Base-by-base conservation (phyloP, 2,888 invertebrate species). In the Vesta saturnalis region DNA sequence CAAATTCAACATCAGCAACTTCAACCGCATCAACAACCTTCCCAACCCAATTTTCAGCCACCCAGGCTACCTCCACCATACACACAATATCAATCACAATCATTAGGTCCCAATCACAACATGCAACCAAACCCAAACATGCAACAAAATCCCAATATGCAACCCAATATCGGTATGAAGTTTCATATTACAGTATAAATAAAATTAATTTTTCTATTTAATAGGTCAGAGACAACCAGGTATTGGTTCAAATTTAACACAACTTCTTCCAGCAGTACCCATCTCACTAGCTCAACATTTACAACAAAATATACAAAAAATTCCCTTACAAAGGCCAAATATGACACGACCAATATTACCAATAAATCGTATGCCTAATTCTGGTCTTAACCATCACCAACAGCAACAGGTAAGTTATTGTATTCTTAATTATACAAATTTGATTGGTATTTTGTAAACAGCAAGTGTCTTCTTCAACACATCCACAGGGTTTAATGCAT, bases 381-480 rank as follows among this genome's bases (percentile, higher is more conserved):
- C 71, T 5, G 71, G 68, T 4, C 39, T 72, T 18, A 72, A 71
- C 16, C 72, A 69, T 60, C 73, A 73, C 52, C 74, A 74, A 19
- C 67, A 67, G 55, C 63, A 64, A 64, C 59, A 61, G 30, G 21
- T 54, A 15, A 35, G 15, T 58, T n/a, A n/a, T n/a, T n/a, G n/a
- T n/a, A n/a, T n/a, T 21, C 19, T 12, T 19, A 10, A 6, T 2
- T 3, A 6, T 22, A 55, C 6, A 22, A 3, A 22, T 22, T 22
- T 46, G 4, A 21, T 55, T 1, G n/a, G 8, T 19, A 10, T 10
- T 22, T 55, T 21, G n/a, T 12, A 1, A n/a, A 23, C 12, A 67
- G 61, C 81, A 87, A 83, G 87, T 87, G 16, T 87, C 87, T 3
- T 88, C 88, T 2, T 88, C 88, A 0, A 88, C 89, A 10, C 90